Base-by-base conservation (phyloP, 2,113 vertebrate species). In the Myotis brandtii region DNA sequence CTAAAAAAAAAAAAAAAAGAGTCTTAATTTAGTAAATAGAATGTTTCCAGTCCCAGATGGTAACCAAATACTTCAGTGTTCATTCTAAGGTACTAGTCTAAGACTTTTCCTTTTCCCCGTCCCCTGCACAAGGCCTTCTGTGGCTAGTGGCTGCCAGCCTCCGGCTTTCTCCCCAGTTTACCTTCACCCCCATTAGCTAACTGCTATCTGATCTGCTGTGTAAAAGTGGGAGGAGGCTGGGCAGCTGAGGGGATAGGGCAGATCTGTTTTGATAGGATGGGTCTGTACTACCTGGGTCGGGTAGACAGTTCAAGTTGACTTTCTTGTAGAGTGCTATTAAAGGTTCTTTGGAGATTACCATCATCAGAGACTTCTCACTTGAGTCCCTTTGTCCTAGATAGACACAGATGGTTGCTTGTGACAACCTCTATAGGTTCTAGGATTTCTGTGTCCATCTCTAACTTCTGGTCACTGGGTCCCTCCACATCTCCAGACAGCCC, bases 21-120 rank as follows among this genome's bases (percentile, higher is more conserved):
- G 72, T 82, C 93, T 96, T 54, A 0, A 73, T 86, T 94, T 86
- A 88, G 12, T 66, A 91, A 70, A 59, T 40, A 75, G 21, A 95
- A 90, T 56, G 30, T 85, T 93, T 87, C 73, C 70, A 37, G 30
- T 84, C n/a, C 56, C 40, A 87, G 59, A 85, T 8, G 14, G 25
- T 81, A 84, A 73, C 30, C 40, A 75, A 59, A 87, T 64, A 69
- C n/a, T 75, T 56, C 25, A 54, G 82, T 52, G 21, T 92, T 81
- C 80, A 76, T 85, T 76, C n/a, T 72, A 46, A 87, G 46, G 25
- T 59, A 25, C 43, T 52, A 75, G 18, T 73, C n/a, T 72, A 59
- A 89, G 67, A 25, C n/a, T 40, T 40, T 20, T 50, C 52, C 64
- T 20, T 32, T 67, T 40, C 11, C 17, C 6, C 12, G 10, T 69